Evolutionary conservation across 2,797 vertebrate genomes (phyloP), one percentile per base, ranked within the genome.

Genomic region (Perodicticus potto): DNA sequence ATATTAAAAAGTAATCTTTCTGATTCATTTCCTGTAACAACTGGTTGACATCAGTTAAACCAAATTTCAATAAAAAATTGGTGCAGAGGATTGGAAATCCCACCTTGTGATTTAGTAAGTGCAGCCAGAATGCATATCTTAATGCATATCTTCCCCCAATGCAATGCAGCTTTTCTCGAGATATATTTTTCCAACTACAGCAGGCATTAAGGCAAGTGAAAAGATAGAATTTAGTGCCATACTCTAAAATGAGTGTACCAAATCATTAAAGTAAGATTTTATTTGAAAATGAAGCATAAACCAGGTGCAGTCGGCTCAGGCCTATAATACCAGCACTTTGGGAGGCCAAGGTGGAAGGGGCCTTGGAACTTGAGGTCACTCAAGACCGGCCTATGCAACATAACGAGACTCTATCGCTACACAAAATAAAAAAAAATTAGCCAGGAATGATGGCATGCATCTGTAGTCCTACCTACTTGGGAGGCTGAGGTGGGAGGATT

Each of bases 1-100:
- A 73, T 29, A 43, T 43, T 86, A 80, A 72, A 84, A 77, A 91
- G 32, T 72, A 70, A 82, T 40, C 40, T 20, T 82, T 93, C 55
- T 85, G 73, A 19, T 93, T 59, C 23, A 20, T 91, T 94, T 91
- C 76, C 45, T 77, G 11, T 77, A 89, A 76, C 29, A 86, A 87
- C 59, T 78, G 84, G 81, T 65, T 57, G 40, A 61, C 16, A 49
- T 78, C 27, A 32, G 12, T 91, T 57, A 69, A 85, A 63, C 13
- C 27, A 43, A 89, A 84, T 78, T 49, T 84, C 49, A 85, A 37
- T 17, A n/a, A 83, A 40, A 49, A 43, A 20, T 55, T 43, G 53
- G 4, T 32, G 40, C 10, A 19, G 45, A 40, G 61, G 76, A 74
- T 19, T 94, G 37, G 80, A 76, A 70, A 67, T 72, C 1, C 0